These are phyloP conservation scores for Tetranychus urticae DNA, from an alignment of 1,140 invertebrate species.

Conservation along the genomic window DNA sequence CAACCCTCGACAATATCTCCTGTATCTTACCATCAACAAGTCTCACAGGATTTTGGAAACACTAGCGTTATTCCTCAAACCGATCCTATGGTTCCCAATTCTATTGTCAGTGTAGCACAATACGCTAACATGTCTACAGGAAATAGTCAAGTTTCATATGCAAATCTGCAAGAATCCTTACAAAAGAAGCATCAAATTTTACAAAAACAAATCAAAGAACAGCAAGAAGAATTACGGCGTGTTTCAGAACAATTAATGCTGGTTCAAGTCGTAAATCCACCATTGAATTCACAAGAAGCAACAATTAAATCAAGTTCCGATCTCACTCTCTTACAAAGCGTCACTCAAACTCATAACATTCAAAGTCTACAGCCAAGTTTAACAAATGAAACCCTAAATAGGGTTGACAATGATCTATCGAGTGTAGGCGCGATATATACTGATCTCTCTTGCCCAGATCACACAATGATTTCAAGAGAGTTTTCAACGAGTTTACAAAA, in stretches of 20 bases:
- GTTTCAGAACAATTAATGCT: conserved; percentile 63
- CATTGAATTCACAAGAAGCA: not conserved
- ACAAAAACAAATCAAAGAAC: conserved; percentile 53
- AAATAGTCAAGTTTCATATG: not conserved
- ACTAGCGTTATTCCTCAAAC: not conserved
- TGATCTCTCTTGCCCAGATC: too few species aligned
- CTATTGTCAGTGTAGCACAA: not conserved
- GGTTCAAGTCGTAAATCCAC: conserved; percentile 24
- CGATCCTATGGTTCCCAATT: not conserved
- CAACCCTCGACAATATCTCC: not conserved
- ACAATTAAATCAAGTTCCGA: too few species aligned
- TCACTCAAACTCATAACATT: too few species aligned
- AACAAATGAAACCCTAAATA: too few species aligned
- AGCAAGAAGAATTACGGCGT: conserved; percentile 54
- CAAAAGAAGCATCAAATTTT: conserved; percentile 58
- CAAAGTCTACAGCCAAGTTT: too few species aligned
- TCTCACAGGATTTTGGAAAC: not conserved
- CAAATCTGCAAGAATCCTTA: conserved; percentile 40
- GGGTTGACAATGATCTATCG: too few species aligned
- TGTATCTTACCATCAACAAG: not conserved
- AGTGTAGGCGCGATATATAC: too few species aligned
- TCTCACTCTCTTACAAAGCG: too few species aligned
- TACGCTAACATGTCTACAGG: not conserved
- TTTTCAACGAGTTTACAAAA: too few species aligned
- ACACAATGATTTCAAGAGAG: too few species aligned